Percentiles rank a stretch among this genome's conserved stretches.
Conservation (phyloP, 2,113 vertebrate genomes). For the Indicator indicator region DNA sequence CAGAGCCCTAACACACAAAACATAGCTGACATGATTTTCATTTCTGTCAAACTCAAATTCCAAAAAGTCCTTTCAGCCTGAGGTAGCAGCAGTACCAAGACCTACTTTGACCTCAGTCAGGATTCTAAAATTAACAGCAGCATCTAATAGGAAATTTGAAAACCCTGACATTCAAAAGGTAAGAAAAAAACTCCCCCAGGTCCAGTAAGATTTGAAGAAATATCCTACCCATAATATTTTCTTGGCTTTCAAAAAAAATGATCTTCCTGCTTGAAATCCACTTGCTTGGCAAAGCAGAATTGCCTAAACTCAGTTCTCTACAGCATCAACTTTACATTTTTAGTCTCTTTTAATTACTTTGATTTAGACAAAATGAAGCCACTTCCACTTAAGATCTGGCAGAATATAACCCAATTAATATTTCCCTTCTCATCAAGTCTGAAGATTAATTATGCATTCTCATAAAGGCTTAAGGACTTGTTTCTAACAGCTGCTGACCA, state of each 20-base stretch:
- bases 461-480: conserved; percentile 42
- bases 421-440: conserved; percentile 44
- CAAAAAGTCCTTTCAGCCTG: not conserved
- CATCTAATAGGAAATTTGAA: not conserved
- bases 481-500: conserved; percentile 53
- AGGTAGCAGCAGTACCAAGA: not conserved
- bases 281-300: not conserved
- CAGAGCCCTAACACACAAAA: not conserved
- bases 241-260: not conserved
- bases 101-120: not conserved
- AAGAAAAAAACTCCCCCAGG: not conserved
- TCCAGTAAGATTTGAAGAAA: not conserved
- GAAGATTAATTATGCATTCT: conserved; percentile 57
- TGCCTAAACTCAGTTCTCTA: not conserved
- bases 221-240: not conserved
- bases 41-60: not conserved
- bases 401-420: conserved; percentile 63
- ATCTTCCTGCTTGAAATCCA: not conserved
- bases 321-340: conserved; percentile 52
- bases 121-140: not conserved
- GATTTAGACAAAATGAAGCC: conserved; percentile 59
- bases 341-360: conserved; percentile 62
- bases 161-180: not conserved
- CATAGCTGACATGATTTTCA: not conserved
- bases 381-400: conserved; percentile 45